phyloP scores from a whole-genome alignment of 2,888 invertebrate species.

The Ophion ventricosus region DNA sequence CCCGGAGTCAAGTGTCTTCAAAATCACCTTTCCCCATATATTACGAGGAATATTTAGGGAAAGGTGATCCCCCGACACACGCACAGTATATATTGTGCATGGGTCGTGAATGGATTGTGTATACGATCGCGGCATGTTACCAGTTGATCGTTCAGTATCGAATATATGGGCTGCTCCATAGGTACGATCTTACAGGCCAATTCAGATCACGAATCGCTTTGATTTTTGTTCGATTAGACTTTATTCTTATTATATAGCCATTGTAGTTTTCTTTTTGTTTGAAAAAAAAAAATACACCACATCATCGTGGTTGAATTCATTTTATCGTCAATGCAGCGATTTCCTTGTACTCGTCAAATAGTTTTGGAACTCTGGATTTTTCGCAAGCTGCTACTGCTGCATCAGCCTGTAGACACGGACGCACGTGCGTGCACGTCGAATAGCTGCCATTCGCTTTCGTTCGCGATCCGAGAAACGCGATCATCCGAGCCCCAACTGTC shows the following conservation, averaged over 20 bases:
- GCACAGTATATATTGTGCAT: constrained; percentile 8
- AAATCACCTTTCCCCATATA: background rate
- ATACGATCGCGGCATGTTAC: constrained; percentile 22
- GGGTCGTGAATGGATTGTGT: constrained; percentile 20
- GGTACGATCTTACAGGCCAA: background rate
- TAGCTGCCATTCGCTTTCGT: constrained; percentile 58
- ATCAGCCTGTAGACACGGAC: constrained; percentile 28
- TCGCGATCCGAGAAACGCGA: constrained; percentile 67
- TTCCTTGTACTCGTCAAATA: background rate
- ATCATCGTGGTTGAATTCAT: no score
- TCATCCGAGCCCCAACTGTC: constrained; percentile 70
- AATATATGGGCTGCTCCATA: constrained; percentile 12
- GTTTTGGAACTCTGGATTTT: background rate
- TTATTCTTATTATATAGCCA: no score
- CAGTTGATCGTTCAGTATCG: constrained; percentile 29
- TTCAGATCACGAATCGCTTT: background rate
- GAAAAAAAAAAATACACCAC: no score
- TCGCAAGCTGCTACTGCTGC: background rate
- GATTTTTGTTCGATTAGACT: no score
- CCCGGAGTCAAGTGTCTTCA: no score
- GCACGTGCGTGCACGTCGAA: constrained; percentile 61
- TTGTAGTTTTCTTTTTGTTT: no score
- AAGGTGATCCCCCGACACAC: no score
- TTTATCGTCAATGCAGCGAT: background rate
- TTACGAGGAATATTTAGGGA: no score